Evolutionary conservation across 2,888 invertebrate species (phyloP).

Genomic region (Platycnemis pennipes): DNA sequence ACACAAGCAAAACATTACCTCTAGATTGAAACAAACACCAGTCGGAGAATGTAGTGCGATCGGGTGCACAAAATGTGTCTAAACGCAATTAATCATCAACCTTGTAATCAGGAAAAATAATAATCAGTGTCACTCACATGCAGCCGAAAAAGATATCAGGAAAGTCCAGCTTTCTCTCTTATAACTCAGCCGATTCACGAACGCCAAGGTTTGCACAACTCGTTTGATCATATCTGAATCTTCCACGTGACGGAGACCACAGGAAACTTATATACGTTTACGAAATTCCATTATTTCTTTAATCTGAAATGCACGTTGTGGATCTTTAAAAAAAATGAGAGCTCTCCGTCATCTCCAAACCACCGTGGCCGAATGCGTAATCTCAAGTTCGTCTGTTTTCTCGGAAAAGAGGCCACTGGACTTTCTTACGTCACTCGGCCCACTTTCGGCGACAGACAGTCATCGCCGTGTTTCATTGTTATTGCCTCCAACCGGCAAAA

Average conservation of each 20-base stretch:
- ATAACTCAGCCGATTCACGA: not conserved
- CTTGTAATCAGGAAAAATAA: no score
- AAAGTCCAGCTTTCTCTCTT: not conserved
- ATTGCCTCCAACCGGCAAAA: not conserved
- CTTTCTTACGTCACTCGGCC: not conserved
- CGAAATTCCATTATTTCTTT: not conserved
- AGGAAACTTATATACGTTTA: not conserved
- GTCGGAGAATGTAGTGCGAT: no score
- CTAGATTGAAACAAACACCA: no score
- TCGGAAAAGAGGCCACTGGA: not conserved
- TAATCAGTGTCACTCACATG: no score
- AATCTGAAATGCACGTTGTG: not conserved
- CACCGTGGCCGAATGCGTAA: not conserved
- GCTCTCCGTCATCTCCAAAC: not conserved
- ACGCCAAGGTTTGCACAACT: not conserved
- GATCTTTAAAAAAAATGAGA: not conserved
- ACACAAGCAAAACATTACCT: no score
- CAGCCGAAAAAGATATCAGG: no score
- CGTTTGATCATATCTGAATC: not conserved
- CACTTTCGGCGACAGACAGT: not conserved
- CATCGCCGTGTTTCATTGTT: not conserved
- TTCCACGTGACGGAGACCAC: not conserved
- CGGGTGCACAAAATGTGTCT: no score
- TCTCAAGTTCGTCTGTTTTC: constrained; percentile 25
- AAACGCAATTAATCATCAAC: no score